Percentiles rank a stretch among this genome's conserved stretches.
Conservation (phyloP, 2,797 vertebrate genomes). For the Benthosema pterotum region DNA sequence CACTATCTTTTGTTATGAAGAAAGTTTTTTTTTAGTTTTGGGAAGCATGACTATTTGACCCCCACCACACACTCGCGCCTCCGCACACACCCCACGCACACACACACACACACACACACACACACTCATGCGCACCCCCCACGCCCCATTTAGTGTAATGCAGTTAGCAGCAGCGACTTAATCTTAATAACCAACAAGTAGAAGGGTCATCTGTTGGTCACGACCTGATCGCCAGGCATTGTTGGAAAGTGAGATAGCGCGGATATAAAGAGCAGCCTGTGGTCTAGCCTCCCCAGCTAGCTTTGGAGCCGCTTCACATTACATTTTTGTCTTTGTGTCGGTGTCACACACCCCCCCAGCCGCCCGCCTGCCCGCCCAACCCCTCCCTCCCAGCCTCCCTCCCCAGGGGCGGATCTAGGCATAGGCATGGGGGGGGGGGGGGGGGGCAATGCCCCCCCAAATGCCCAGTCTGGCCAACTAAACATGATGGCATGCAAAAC, state of each 20-base stretch:
- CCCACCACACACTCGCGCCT: too few species aligned
- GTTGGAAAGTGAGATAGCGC: constrained; percentile 61
- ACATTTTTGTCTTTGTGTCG: constrained; percentile 79
- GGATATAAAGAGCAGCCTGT: constrained; percentile 65
- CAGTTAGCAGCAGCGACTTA: constrained; percentile 45
- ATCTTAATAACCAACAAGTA: constrained; percentile 59
- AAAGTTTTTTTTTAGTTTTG: constrained; percentile 25
- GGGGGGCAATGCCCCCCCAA: too few species aligned
- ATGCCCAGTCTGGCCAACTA: too few species aligned
- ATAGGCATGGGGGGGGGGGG: too few species aligned
- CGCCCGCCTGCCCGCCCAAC: too few species aligned
- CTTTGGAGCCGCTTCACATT: constrained; percentile 74
- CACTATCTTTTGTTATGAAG: constrained; percentile 15
- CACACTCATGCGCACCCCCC: too few species aligned
- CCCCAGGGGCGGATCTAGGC: too few species aligned
- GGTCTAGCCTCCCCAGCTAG: constrained; percentile 62
- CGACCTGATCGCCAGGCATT: constrained; percentile 61
- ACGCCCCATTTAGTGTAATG: constrained; percentile 25
- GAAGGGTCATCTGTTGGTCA: constrained; percentile 71
- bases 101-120: too few species aligned
- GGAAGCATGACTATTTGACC: constrained; percentile 14
- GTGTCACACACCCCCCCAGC: constrained; percentile 65
- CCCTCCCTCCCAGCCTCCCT: too few species aligned
- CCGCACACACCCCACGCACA: too few species aligned
- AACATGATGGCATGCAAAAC: too few species aligned